phyloP scores from a whole-genome alignment of 2,797 vertebrate species.

The Rhyacichthys aspro region DNA sequence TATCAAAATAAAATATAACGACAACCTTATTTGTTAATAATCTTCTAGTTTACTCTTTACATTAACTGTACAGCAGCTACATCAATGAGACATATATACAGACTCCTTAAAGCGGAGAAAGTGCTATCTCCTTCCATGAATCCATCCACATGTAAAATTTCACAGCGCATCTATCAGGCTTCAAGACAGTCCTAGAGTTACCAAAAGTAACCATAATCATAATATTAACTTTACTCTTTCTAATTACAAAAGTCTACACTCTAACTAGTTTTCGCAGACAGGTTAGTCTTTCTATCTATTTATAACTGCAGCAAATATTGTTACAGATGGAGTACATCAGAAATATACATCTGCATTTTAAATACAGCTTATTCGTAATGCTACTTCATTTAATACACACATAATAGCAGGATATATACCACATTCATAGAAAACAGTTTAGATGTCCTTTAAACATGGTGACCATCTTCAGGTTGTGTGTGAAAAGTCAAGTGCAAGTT shows the following conservation, averaged over 20 bases:
- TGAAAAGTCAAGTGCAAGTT: slow-evolving; percentile 50
- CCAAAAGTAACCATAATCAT: slow-evolving; percentile 20
- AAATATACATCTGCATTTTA: slow-evolving; percentile 65
- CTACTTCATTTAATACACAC: slow-evolving; percentile 81
- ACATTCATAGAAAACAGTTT: slow-evolving; percentile 49
- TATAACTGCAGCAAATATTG: slow-evolving; percentile 36
- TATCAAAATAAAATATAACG: not conserved
- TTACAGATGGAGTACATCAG: slow-evolving; percentile 38
- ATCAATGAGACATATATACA: slow-evolving; percentile 61
- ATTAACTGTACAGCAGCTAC: slow-evolving; percentile 65
- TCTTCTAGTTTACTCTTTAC: slow-evolving; percentile 61
- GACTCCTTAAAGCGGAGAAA: slow-evolving; percentile 71
- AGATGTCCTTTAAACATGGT: slow-evolving; percentile 15
- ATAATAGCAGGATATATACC: slow-evolving; percentile 53
- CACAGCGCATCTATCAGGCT: slow-evolving; percentile 60
- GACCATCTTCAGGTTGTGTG: slow-evolving; percentile 17
- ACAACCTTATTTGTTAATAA: slow-evolving; percentile 47
- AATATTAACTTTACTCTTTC: slow-evolving; percentile 29
- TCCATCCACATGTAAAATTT: slow-evolving; percentile 50
- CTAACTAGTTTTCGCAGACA: slow-evolving; percentile 30
- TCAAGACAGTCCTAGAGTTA: slow-evolving; percentile 41
- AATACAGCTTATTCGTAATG: slow-evolving; percentile 81
- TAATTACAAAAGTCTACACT: slow-evolving; percentile 27
- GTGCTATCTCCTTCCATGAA: slow-evolving; percentile 76
- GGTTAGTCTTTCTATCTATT: slow-evolving; percentile 56